A percentile compares a stretch with the other conserved stretches of the same genome.
Conservation (phyloP, 2,113 vertebrate genomes). For the Daphoenositta chrysoptera region DNA sequence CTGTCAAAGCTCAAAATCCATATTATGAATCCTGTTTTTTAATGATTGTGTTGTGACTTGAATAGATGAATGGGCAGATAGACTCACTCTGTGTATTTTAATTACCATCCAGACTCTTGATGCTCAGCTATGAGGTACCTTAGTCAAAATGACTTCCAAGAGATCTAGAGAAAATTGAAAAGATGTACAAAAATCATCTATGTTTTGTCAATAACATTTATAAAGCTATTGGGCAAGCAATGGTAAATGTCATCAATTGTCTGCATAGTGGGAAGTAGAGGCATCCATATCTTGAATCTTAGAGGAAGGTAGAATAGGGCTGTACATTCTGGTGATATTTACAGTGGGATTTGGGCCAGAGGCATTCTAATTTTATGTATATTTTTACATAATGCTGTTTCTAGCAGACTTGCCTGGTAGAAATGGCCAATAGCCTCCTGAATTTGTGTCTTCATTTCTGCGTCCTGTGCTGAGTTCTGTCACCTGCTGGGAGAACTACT, state of each 20-base stretch:
- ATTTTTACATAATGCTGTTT: background rate
- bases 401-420: background rate
- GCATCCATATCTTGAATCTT: background rate
- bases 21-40: background rate
- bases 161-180: background rate
- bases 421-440: background rate
- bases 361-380: background rate
- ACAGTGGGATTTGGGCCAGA: background rate
- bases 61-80: background rate
- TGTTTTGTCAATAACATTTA: background rate
- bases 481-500: background rate
- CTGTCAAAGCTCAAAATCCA: background rate
- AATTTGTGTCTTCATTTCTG: background rate
- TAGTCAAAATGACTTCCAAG: background rate
- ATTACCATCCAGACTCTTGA: background rate
- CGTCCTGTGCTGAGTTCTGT: background rate
- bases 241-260: background rate
- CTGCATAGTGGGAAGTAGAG: background rate
- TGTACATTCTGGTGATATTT: background rate
- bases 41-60: background rate
- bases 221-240: background rate
- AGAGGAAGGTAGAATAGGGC: background rate
- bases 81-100: background rate
- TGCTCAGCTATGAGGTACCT: background rate
- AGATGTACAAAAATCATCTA: background rate